Percentiles rank a stretch among this genome's conserved stretches.
These are phyloP conservation scores for Bellardia pandia DNA, from an alignment of 2,888 invertebrate genomes.

Conservation along the genomic window DNA sequence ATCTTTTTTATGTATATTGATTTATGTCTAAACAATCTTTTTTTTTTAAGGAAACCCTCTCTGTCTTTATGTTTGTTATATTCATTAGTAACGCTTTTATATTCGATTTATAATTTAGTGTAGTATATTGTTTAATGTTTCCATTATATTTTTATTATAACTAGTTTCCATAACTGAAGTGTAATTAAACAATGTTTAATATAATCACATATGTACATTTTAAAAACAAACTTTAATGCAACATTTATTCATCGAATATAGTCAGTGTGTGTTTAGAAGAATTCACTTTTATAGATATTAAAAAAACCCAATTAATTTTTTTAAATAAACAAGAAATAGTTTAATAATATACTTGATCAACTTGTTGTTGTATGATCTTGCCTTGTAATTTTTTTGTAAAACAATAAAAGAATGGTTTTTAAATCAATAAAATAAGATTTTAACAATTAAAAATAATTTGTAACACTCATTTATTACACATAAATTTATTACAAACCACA, in stretches of 20 bases:
- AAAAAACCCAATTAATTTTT: constrained; percentile 16
- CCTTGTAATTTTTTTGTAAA: constrained; percentile 62
- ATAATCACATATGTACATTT: constrained; percentile 15
- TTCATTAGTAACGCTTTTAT: neutral
- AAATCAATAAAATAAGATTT: constrained; percentile 54
- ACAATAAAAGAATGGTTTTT: constrained; percentile 42
- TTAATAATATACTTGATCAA: constrained; percentile 56
- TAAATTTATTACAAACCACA: constrained; percentile 1
- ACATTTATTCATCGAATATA: constrained; percentile 65
- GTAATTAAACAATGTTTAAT: neutral
- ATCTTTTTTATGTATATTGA: neutral
- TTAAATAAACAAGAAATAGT: constrained; percentile 32
- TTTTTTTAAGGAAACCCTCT: neutral
- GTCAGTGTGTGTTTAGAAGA: constrained; percentile 24
- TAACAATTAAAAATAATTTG: constrained; percentile 21
- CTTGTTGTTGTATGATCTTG: constrained; percentile 66
- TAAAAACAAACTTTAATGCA: constrained; percentile 40
- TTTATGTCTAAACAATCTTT: neutral
- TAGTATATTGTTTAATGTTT: constrained; percentile 33
- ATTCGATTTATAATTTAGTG: neutral
- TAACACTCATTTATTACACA: constrained; percentile 45
- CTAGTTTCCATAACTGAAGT: neutral
- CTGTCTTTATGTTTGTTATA: neutral
- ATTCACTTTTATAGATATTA: neutral
- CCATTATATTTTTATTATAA: neutral